These are phyloP conservation scores for Xanthia togata DNA, from an alignment of 2,888 invertebrate genomes.

Conservation along the genomic window DNA sequence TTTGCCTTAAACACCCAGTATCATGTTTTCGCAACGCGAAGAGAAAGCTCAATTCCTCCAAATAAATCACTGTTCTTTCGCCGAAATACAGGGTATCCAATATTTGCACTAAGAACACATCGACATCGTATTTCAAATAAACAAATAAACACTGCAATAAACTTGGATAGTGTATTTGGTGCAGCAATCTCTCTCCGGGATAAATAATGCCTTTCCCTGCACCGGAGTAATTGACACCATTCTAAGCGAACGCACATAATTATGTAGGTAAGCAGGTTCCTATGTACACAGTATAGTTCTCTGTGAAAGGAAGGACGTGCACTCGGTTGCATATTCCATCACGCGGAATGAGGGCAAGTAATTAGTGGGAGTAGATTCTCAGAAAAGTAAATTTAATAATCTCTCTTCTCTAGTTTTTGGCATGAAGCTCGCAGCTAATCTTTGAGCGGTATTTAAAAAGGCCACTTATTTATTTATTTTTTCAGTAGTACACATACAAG, in stretches of 20 bases:
- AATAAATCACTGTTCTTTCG: constrained; percentile 20
- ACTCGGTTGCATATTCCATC: constrained; percentile 72
- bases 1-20: not conserved
- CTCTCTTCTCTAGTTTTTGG: constrained; percentile 23
- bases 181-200: constrained; percentile 41
- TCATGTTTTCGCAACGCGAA: not conserved
- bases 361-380: constrained; percentile 69
- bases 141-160: constrained; percentile 42
- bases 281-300: constrained; percentile 25
- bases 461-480: not conserved
- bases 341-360: constrained; percentile 67
- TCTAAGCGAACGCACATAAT: constrained; percentile 53
- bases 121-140: constrained; percentile 45
- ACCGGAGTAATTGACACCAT: constrained; percentile 54
- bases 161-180: constrained; percentile 29
- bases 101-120: constrained; percentile 23
- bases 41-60: not conserved
- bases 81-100: constrained; percentile 18
- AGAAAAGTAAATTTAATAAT: constrained; percentile 57
- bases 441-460: not conserved
- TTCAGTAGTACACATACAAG: not conserved
- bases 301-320: constrained; percentile 57
- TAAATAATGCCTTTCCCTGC: constrained; percentile 50
- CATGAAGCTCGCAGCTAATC: constrained; percentile 7
- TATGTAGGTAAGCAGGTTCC: constrained; percentile 40